Conservation (phyloP, 2,113 vertebrate genomes). For the pig (Sus scrofa) region DNA sequence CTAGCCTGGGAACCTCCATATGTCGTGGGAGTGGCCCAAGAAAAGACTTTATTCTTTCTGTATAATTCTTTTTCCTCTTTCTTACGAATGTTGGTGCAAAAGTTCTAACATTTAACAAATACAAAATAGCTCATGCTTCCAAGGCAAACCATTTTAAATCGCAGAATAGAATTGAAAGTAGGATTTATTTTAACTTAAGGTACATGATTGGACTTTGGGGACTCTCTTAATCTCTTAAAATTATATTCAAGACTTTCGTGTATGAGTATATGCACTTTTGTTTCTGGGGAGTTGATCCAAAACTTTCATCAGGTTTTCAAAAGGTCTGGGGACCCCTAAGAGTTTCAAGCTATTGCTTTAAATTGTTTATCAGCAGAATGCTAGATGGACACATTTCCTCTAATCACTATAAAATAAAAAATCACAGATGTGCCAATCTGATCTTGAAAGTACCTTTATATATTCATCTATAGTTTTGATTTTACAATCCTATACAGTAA, state of each 20-base stretch:
- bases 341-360: neutral
- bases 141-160: neutral
- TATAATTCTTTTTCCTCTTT: neutral
- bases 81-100: neutral
- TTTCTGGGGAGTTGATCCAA: neutral
- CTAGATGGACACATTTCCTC: neutral
- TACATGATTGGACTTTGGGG: neutral
- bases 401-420: neutral
- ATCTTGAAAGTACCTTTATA: neutral
- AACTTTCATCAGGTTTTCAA: neutral
- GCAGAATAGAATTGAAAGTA: neutral
- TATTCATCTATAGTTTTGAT: neutral
- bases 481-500: neutral
- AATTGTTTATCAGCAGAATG: neutral
- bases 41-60: neutral
- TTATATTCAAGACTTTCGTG: neutral
- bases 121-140: neutral
- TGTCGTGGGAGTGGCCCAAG: no score
- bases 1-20: no score
- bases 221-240: neutral
- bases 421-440: neutral
- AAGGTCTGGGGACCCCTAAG: neutral
- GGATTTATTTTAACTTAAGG: neutral
- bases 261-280: neutral
- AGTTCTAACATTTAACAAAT: constrained; percentile 1